Evolutionary conservation across 2,113 vertebrate genomes (phyloP).

Genomic region (Leuciscus idus): DNA sequence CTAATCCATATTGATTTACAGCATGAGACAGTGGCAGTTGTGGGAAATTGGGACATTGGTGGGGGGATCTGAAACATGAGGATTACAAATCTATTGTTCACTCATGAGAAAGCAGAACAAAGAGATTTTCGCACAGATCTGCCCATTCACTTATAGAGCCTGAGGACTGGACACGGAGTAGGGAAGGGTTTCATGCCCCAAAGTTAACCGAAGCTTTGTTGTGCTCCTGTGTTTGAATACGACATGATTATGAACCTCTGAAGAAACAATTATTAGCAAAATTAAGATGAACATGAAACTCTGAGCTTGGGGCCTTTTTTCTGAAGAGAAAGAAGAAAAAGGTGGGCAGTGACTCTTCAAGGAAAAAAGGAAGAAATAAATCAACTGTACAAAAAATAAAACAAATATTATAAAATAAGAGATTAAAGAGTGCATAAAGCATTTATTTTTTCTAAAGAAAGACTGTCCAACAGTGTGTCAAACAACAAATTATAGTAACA

Average conservation of each 20-base stretch:
- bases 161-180: conserved; percentile 8
- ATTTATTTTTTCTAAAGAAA: not conserved
- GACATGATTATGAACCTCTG: not conserved
- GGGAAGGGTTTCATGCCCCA: conserved; percentile 13
- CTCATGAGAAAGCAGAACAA: conserved; percentile 54
- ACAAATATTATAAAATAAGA: not conserved
- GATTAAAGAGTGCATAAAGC: not conserved
- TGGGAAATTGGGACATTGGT: conserved; percentile 45
- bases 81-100: conserved; percentile 61
- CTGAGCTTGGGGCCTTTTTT: not conserved
- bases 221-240: not conserved
- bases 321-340: not conserved
- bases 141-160: conserved; percentile 41
- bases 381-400: not conserved
- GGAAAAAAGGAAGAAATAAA: not conserved
- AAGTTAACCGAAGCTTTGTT: not conserved
- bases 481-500: not conserved
- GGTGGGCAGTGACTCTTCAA: not conserved
- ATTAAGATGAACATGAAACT: not conserved
- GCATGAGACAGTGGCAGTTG: conserved; percentile 32
- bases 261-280: not conserved
- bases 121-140: conserved; percentile 44
- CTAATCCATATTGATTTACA: conserved; percentile 50
- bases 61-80: conserved; percentile 56
- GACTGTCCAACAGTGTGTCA: not conserved